Evolutionary conservation across 2,888 invertebrate genomes (phyloP).

Genomic region (Lochmaea capreae): DNA sequence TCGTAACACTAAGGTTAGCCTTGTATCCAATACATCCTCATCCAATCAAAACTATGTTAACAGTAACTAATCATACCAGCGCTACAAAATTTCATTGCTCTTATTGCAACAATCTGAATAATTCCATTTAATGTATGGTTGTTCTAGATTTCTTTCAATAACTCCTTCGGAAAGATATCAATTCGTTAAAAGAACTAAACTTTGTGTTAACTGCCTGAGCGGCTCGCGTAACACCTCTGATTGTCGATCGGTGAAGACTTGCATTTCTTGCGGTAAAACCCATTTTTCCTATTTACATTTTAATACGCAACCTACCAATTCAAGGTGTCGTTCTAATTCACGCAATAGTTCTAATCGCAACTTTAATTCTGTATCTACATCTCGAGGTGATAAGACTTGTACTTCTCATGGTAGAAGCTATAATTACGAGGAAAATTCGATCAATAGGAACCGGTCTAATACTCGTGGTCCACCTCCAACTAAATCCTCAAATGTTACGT

Average conservation of each 20-base stretch:
- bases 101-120: constrained; percentile 7
- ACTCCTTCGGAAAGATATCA: constrained; percentile 5
- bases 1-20: background rate
- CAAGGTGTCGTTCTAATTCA: constrained; percentile 7
- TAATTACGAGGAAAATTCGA: constrained; percentile 2
- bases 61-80: background rate
- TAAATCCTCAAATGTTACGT: constrained; percentile 53
- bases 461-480: background rate
- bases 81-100: background rate
- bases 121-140: background rate
- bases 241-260: constrained; percentile 8
- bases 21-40: background rate
- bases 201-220: constrained; percentile 6
- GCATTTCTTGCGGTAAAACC: background rate
- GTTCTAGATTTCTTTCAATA: constrained; percentile 3
- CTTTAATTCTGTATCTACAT: constrained; percentile 1
- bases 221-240: constrained; percentile 5
- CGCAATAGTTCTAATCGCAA: constrained; percentile 2
- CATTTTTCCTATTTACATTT: background rate
- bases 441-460: background rate
- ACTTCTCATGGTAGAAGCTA: background rate
- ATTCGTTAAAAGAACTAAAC: constrained; percentile 8
- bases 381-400: background rate
- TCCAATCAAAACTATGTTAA: background rate
- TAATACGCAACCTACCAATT: constrained; percentile 7